Evolutionary conservation across 2,888 invertebrate species (phyloP).

Genomic region (Ormyrus pomaceus): DNA sequence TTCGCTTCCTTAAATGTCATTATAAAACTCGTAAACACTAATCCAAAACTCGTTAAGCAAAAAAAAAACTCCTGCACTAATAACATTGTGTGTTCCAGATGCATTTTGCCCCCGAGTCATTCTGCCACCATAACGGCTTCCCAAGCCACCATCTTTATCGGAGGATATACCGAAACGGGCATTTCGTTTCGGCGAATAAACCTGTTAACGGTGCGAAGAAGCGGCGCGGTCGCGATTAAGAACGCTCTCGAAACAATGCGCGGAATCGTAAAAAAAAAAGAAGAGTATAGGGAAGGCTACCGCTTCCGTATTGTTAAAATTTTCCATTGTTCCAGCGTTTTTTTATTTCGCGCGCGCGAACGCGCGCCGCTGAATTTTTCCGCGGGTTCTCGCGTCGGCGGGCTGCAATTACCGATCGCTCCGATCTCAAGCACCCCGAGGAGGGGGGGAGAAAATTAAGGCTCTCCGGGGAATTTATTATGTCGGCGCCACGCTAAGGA

Average conservation of each 20-base stretch:
- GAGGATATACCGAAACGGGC: background rate
- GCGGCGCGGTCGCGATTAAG: background rate
- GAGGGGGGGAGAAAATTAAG: too few species aligned
- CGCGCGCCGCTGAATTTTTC: slow-evolving; percentile 6
- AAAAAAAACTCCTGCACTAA: too few species aligned
- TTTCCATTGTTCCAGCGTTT: slow-evolving; percentile 30
- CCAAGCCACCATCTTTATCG: too few species aligned
- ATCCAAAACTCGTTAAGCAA: too few species aligned
- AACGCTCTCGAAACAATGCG: background rate
- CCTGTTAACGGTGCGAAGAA: background rate
- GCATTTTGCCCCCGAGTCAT: too few species aligned
- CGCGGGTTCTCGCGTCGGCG: background rate
- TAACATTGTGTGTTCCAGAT: too few species aligned
- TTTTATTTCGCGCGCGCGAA: background rate
- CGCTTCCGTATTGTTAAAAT: slow-evolving; percentile 35
- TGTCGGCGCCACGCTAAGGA: background rate
- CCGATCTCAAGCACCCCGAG: too few species aligned
- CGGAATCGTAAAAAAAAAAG: background rate
- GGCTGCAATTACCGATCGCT: background rate
- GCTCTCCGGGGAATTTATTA: background rate
- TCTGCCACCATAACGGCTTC: too few species aligned
- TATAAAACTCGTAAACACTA: too few species aligned
- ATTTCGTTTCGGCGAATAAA: background rate
- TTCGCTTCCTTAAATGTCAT: too few species aligned
- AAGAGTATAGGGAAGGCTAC: background rate